phyloP scores from a whole-genome alignment of 1,140 invertebrate genomes.

The Ooceraea biroi region DNA sequence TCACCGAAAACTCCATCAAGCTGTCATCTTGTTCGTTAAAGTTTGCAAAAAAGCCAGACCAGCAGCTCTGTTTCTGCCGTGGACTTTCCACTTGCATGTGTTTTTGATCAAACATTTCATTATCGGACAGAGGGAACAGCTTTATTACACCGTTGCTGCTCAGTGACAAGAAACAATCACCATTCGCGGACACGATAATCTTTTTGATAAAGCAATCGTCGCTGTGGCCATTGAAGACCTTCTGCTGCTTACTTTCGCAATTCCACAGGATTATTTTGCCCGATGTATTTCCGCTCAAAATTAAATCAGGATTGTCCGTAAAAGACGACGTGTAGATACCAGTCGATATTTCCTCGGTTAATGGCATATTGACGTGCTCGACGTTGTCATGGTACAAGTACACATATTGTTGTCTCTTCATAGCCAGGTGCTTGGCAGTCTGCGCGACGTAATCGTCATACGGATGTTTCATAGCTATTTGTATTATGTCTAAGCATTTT shows the following conservation, averaged over 20 bases:
- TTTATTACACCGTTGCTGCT: slow-evolving; percentile 80
- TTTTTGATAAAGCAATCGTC: slow-evolving; percentile 77
- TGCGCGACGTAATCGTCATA: slow-evolving; percentile 79
- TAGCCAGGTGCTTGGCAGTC: slow-evolving; percentile 82
- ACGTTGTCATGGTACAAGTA: slow-evolving; percentile 78
- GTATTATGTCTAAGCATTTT: slow-evolving; percentile 84
- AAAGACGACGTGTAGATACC: slow-evolving; percentile 77
- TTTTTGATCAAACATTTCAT: slow-evolving; percentile 67
- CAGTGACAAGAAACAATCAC: slow-evolving; percentile 80
- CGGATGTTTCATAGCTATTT: slow-evolving; percentile 84
- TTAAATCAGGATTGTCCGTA: slow-evolving; percentile 77
- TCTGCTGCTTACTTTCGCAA: slow-evolving; percentile 71
- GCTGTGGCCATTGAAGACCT: slow-evolving; percentile 76
- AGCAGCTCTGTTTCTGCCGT: slow-evolving; percentile 79
- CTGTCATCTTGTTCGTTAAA: slow-evolving; percentile 77
- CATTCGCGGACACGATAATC: slow-evolving; percentile 77
- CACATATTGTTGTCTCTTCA: slow-evolving; percentile 64
- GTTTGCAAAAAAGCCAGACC: slow-evolving; percentile 74
- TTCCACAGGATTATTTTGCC: slow-evolving; percentile 81
- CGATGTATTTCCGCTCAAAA: slow-evolving; percentile 78
- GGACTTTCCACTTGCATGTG: slow-evolving; percentile 73
- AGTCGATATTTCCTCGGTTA: slow-evolving; percentile 78
- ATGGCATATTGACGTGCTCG: slow-evolving; percentile 64
- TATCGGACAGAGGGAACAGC: slow-evolving; percentile 76
- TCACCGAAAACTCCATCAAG: slow-evolving; percentile 72